Percentiles rank a stretch among this genome's conserved stretches.
Conservation (phyloP, 2,797 vertebrate genomes). For the Sebastes kiyomatsui region DNA sequence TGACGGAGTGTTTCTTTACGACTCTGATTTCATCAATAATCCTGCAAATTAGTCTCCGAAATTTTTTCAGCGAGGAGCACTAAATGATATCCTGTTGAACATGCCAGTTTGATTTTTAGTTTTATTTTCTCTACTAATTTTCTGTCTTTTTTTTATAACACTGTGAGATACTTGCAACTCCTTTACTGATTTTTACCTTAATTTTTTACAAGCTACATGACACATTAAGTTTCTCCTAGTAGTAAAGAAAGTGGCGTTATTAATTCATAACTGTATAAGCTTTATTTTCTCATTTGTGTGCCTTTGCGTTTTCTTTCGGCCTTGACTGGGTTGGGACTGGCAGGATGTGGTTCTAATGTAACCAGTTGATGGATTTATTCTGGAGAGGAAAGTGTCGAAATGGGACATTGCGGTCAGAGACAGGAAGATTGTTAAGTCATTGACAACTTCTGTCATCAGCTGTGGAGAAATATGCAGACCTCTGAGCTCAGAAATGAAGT, state of each 20-base stretch:
- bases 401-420: neutral
- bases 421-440: constrained; percentile 1
- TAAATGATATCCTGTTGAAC: neutral
- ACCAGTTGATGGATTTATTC: neutral
- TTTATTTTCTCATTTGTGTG: neutral
- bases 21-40: constrained; percentile 43
- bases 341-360: neutral
- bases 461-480: constrained; percentile 5
- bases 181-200: neutral
- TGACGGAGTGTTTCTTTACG: constrained; percentile 26
- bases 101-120: neutral
- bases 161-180: neutral
- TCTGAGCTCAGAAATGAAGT: constrained; percentile 24
- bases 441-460: constrained; percentile 2
- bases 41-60: constrained; percentile 40
- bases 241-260: neutral
- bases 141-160: neutral
- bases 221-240: neutral
- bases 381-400: neutral
- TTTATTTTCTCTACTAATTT: neutral
- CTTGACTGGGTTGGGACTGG: neutral
- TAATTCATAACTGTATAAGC: neutral
- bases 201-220: neutral
- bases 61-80: neutral
- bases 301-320: neutral